These are phyloP conservation scores for Bellardia pandia DNA, from an alignment of 2,888 invertebrate species.

Conservation along the genomic window DNA sequence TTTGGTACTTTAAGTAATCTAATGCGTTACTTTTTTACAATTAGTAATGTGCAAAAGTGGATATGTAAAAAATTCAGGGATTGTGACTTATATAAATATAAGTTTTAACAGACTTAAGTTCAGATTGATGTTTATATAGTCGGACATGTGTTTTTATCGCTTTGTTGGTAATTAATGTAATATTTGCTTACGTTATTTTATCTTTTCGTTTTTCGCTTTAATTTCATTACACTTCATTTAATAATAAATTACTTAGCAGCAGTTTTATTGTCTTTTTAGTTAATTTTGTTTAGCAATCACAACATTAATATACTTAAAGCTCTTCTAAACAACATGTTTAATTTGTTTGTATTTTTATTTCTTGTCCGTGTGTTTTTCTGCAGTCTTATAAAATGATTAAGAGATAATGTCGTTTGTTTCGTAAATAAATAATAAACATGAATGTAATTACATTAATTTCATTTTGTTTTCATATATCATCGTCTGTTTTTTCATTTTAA, in stretches of 20 bases:
- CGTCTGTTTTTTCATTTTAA: background rate
- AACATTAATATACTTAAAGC: conserved; percentile 7
- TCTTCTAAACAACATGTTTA: background rate
- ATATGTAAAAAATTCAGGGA: too few species aligned
- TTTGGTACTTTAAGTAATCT: too few species aligned
- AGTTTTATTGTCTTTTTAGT: background rate
- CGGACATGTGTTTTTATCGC: too few species aligned
- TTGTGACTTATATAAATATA: too few species aligned
- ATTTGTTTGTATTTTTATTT: background rate
- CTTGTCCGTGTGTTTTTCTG: background rate
- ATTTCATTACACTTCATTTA: background rate
- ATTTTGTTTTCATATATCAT: conserved; percentile 10
- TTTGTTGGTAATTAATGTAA: too few species aligned
- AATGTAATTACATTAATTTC: conserved; percentile 57
- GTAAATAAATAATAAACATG: conserved; percentile 44
- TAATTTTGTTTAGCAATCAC: background rate
- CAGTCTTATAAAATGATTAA: conserved; percentile 28
- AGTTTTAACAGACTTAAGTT: too few species aligned
- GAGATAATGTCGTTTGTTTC: conserved; percentile 1
- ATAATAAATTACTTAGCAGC: background rate
- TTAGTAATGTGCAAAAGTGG: too few species aligned
- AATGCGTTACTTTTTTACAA: too few species aligned
- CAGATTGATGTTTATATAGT: too few species aligned
- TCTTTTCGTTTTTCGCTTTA: background rate
- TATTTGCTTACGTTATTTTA: background rate